Conservation (phyloP, 1,140 invertebrate species). For the Drosophila burlai region DNA sequence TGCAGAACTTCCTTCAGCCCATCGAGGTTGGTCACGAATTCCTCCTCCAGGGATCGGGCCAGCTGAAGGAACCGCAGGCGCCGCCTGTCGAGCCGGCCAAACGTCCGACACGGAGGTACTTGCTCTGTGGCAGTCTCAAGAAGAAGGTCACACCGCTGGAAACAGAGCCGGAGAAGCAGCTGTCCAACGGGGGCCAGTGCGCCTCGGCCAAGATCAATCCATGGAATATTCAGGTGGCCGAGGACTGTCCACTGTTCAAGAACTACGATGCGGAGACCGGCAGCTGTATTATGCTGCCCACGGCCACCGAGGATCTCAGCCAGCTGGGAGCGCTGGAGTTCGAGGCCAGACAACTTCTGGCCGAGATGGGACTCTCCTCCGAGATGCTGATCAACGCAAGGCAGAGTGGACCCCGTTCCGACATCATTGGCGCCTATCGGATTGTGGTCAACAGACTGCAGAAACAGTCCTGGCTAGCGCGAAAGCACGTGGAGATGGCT, state of each 20-base stretch:
- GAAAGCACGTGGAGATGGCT: slow-evolving; percentile 82
- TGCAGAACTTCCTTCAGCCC: slow-evolving; percentile 81
- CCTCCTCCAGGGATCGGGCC: slow-evolving; percentile 22
- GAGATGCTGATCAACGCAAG: slow-evolving; percentile 84
- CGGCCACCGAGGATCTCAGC: slow-evolving; percentile 83
- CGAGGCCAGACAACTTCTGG: slow-evolving; percentile 84
- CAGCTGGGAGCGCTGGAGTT: slow-evolving; percentile 82
- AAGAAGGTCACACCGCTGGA: slow-evolving; percentile 84
- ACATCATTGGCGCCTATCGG: slow-evolving; percentile 86
- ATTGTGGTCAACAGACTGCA: slow-evolving; percentile 85
- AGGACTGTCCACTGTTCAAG: slow-evolving; percentile 80
- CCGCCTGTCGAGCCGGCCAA: slow-evolving; percentile 36
- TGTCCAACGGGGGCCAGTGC: slow-evolving; percentile 60
- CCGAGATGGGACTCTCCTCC: slow-evolving; percentile 82
- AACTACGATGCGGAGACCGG: slow-evolving; percentile 85
- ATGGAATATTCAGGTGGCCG: slow-evolving; percentile 79
- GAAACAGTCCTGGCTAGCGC: slow-evolving; percentile 80
- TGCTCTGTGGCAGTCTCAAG: slow-evolving; percentile 79
- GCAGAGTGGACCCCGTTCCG: slow-evolving; percentile 84
- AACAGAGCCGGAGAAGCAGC: slow-evolving; percentile 72
- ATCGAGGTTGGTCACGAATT: slow-evolving; percentile 70
- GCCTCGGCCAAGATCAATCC: slow-evolving; percentile 56
- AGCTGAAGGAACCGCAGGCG: slow-evolving; percentile 46
- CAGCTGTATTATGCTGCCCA: slow-evolving; percentile 85
- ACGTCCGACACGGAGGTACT: slow-evolving; percentile 58